These are phyloP conservation scores for Spea hammondii DNA, from an alignment of 2,797 vertebrate species.

Conservation along the genomic window DNA sequence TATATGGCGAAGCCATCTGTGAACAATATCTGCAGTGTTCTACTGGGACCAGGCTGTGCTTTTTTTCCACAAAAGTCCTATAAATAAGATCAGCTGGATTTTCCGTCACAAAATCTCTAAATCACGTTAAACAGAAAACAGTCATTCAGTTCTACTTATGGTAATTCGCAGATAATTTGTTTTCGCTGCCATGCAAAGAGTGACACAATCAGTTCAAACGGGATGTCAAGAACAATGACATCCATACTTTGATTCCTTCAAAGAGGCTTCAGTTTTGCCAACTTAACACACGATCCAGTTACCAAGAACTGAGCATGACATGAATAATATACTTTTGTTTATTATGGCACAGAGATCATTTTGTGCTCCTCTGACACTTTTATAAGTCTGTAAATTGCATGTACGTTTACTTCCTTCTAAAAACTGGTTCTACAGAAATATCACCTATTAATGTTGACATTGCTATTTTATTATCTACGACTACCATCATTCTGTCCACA, in stretches of 20 bases:
- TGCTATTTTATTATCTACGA: too few species aligned
- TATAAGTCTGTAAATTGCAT: too few species aligned
- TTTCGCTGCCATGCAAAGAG: slow-evolving; percentile 29
- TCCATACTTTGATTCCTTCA: slow-evolving; percentile 1
- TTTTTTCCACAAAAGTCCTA: not conserved
- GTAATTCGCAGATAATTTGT: slow-evolving; percentile 5
- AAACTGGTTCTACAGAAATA: too few species aligned
- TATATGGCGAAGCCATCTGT: not conserved
- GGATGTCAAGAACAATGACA: slow-evolving; percentile 25
- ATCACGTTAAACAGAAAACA: not conserved
- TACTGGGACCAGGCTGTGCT: not conserved
- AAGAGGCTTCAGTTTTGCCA: slow-evolving; percentile 16
- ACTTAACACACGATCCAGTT: slow-evolving; percentile 14
- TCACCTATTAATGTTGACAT: too few species aligned
- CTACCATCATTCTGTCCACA: too few species aligned
- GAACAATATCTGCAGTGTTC: not conserved
- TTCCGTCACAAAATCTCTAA: slow-evolving; percentile 7
- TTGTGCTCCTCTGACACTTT: too few species aligned
- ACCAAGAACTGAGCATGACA: not conserved
- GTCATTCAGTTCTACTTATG: slow-evolving; percentile 14
- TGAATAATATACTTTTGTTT: not conserved
- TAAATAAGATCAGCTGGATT: slow-evolving; percentile 6
- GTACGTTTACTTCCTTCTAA: too few species aligned
- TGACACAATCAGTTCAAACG: slow-evolving; percentile 38
- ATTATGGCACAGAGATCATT: too few species aligned